Percentiles rank a stretch among this genome's conserved stretches.
These are phyloP conservation scores for Gavia stellata DNA, from an alignment of 2,113 vertebrate species.

Conservation along the genomic window DNA sequence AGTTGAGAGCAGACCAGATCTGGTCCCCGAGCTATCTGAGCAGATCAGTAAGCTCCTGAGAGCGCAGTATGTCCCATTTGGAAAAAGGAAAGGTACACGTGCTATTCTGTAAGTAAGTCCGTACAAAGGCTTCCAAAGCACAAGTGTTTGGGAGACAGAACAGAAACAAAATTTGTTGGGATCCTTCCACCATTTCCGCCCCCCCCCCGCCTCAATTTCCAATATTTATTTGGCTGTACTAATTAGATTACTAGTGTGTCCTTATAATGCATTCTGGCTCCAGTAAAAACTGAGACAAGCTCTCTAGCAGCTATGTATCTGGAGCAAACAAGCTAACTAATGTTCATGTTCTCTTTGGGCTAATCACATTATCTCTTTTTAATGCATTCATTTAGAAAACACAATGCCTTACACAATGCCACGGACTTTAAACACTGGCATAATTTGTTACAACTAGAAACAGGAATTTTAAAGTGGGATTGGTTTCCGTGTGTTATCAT, in stretches of 20 bases:
- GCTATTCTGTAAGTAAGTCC: background rate
- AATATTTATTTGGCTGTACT: background rate
- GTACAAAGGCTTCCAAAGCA: background rate
- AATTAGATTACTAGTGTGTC: background rate
- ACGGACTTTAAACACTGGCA: accelerated
- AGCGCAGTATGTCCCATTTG: background rate
- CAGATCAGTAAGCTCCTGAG: background rate
- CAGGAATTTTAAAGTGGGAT: background rate
- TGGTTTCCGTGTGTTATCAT: background rate
- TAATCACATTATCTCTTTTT: background rate
- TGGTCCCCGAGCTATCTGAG: background rate
- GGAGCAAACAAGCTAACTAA: background rate
- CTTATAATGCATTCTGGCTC: background rate
- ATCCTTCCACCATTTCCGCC: background rate
- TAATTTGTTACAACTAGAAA: background rate
- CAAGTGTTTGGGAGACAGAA: background rate
- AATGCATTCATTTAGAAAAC: background rate
- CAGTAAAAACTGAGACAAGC: background rate
- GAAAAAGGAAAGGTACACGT: background rate
- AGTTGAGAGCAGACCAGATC: background rate
- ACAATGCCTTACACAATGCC: background rate
- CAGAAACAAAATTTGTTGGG: background rate
- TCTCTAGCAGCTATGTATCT: background rate
- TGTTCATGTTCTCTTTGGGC: background rate
- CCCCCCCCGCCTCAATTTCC: accelerated